Percentiles rank a stretch among this genome's conserved stretches.
Evolutionary conservation across 2,888 invertebrate genomes (phyloP).

Genomic region (Pheosia tremula): DNA sequence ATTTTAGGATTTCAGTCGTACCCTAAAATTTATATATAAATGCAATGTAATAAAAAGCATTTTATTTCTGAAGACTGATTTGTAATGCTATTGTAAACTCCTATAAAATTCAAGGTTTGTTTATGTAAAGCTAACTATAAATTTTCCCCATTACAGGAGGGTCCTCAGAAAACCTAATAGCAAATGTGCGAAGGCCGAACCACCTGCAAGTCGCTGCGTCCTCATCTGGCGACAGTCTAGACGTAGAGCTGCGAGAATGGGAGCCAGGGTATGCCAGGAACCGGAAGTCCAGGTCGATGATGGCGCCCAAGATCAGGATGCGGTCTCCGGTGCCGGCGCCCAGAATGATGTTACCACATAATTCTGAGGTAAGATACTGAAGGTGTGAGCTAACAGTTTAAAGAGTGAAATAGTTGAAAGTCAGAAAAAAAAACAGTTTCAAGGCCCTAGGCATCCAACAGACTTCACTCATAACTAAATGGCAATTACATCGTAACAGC

Average conservation of each 20-base stretch:
- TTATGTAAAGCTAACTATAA: not conserved
- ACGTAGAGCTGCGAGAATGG: slow-evolving; percentile 68
- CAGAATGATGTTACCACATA: slow-evolving; percentile 52
- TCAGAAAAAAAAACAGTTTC: too few species aligned
- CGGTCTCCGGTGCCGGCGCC: slow-evolving; percentile 71
- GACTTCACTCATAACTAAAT: too few species aligned
- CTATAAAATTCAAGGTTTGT: too few species aligned
- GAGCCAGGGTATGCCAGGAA: slow-evolving; percentile 53
- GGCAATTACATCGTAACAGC: too few species aligned
- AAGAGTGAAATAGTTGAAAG: too few species aligned
- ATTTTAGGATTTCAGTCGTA: too few species aligned
- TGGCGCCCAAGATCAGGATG: slow-evolving; percentile 64
- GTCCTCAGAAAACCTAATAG: slow-evolving; percentile 70
- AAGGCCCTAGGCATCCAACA: too few species aligned
- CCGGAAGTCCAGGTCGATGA: slow-evolving; percentile 74
- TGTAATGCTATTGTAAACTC: not conserved
- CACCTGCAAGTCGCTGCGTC: slow-evolving; percentile 70
- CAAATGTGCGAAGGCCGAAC: slow-evolving; percentile 57
- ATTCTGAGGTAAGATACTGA: slow-evolving; percentile 51
- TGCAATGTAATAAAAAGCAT: too few species aligned
- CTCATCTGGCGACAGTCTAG: slow-evolving; percentile 77
- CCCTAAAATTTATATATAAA: too few species aligned
- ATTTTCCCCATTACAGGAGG: slow-evolving; percentile 58
- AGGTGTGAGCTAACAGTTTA: too few species aligned
- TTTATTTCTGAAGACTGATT: too few species aligned